Base-by-base conservation (phyloP, 2,797 vertebrate genomes). In the Scarus forsteni region DNA sequence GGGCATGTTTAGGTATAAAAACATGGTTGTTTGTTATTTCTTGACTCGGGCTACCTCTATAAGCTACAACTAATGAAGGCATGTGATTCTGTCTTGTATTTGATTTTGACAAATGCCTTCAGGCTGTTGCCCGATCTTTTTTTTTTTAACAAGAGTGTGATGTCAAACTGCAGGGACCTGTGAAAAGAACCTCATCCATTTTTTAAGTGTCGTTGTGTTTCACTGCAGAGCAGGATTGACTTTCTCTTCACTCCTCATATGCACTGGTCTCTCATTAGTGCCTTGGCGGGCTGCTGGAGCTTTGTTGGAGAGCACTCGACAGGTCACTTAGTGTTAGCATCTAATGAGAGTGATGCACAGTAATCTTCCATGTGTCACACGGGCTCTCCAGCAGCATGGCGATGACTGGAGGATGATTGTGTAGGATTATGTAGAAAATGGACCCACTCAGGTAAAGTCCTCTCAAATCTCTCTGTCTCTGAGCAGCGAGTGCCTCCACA, bases 361-460 rank as follows among this genome's bases (percentile, higher is more conserved):
- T 90, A 90, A 92, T 92, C 92, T 91, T 75, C 83, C 40, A 70
- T 70, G 85, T 84, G 85, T 85, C 86, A 79, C 79, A 58, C 66
- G 0, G 67, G 66, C 85, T 86, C 85, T 84, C 57, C 77, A 62
- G 71, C 38, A 74, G 60, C 79, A 71, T 59, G 14, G 53, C 15
- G 75, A 85, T 71, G 83, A 81, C 86, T 83, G 57, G 70, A 82
- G 79, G 74, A 91, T 89, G 89, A 93, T 91, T 87, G 90, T 74
- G 70, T 79, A 76, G 92, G 91, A 94, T 94, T 93, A 94, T 92
- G 90, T 89, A 66, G 87, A 94, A 93, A 93, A 92, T 92, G 78
- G 90, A 89, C 77, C 83, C 91, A 88, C 91, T 94, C 89, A 82
- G 85, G 78, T 89, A 88, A 92, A 91, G 87, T 90, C 88, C 82